Base-by-base conservation (phyloP, 2,888 invertebrate genomes). In the Megaustenia siamemsis region DNA sequence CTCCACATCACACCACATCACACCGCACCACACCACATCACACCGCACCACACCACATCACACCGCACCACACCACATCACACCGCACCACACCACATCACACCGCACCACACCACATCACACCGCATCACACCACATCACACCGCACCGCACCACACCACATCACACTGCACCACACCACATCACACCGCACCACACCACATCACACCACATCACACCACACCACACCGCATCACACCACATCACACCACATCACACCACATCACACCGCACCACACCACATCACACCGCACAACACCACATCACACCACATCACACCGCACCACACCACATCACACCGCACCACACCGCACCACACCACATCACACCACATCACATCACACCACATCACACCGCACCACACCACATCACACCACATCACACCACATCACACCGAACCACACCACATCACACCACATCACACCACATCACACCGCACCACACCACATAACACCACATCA, bases 11-110 rank as follows among this genome's bases (percentile, higher is more conserved):
- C 79, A 63, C 66, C 18, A 2, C 53, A 53, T 40, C 79, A 60
- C 66, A 78, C 78, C 28, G 28, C n/a, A 32, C 28, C 78, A 78
- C 78, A 78, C 40, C 28, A 6, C 28, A 5, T n/a, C 56, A 73
- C 73, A 73, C 73, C 12, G 18, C 49, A 49, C n/a, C 60, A 10
- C 60, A 21, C 60, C n/a, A 10, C 60, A 10, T 60, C n/a, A 21
- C 60, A 10, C n/a, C n/a, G 18, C 60, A 10, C n/a, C 60, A 10
- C n/a, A 10, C n/a, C 24, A 10, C 60, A 21, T 24, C 60, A 10
- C 60, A 21, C 60, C n/a, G 5, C 60, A 10, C 24, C n/a, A 10
- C n/a, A 10, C n/a, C n/a, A 21, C n/a, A 10, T n/a, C n/a, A 10
- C 60, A 21, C 60, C n/a, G 5, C 60, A 10, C n/a, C 75, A 45